phyloP scores from a whole-genome alignment of 1,140 invertebrate species.

The Drosophila albomicans region DNA sequence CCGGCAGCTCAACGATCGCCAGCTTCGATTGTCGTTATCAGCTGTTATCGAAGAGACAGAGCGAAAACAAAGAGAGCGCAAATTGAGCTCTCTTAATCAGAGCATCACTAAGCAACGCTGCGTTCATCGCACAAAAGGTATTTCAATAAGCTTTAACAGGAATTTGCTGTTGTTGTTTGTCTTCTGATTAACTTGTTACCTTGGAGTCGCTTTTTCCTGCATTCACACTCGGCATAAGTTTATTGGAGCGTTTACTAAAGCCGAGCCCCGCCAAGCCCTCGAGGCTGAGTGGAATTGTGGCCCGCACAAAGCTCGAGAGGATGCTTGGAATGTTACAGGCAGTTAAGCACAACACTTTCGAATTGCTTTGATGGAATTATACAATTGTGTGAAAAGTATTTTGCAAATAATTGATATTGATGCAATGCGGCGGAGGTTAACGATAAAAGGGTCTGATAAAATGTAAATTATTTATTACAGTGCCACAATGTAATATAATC shows the following conservation, averaged over 20 bases:
- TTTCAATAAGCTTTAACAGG: constrained; percentile 1
- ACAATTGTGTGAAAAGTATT: neutral
- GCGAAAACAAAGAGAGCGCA: neutral
- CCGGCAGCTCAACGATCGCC: constrained; percentile 30
- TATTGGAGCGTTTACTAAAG: constrained; percentile 24
- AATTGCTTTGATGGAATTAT: neutral
- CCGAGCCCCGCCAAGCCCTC: constrained; percentile 10
- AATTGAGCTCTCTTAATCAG: neutral
- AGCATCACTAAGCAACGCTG: neutral
- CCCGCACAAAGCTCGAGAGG: constrained; percentile 39
- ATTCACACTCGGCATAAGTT: constrained; percentile 18
- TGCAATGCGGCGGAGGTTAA: neutral
- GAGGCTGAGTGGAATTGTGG: constrained; percentile 31
- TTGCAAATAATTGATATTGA: constrained; percentile 1
- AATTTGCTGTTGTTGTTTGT: constrained; percentile 1
- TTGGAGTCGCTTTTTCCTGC: constrained; percentile 4
- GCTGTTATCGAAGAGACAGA: constrained; percentile 35
- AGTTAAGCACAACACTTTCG: constrained; percentile 26
- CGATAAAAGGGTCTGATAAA: constrained; percentile 2
- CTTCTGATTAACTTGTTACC: constrained; percentile 27
- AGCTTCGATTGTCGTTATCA: constrained; percentile 36
- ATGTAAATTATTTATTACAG: constrained; percentile 2
- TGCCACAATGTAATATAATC: constrained; percentile 7
- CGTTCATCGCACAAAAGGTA: neutral
- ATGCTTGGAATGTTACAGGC: constrained; percentile 27